phyloP scores from a whole-genome alignment of 2,888 invertebrate species.

The Blera fallax region DNA sequence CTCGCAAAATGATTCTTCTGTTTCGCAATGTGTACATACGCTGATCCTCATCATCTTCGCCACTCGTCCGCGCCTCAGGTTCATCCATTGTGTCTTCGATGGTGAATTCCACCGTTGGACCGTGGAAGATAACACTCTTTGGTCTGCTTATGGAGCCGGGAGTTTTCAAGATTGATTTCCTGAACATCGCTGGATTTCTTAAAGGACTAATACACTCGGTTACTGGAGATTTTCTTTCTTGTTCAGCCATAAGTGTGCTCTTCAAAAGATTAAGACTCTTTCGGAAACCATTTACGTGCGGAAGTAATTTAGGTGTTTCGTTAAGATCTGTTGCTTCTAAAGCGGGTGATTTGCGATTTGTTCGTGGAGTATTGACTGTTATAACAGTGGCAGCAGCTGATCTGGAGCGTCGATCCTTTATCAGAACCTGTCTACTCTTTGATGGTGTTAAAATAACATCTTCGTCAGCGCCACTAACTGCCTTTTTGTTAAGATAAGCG shows the following conservation, averaged over 20 bases:
- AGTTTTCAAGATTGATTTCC: slow-evolving; percentile 79
- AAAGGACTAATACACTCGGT: background rate
- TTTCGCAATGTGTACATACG: slow-evolving; percentile 74
- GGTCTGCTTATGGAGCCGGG: slow-evolving; percentile 75
- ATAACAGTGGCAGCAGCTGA: slow-evolving; percentile 74
- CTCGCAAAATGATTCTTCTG: slow-evolving; percentile 74
- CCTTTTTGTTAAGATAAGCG: slow-evolving; percentile 74
- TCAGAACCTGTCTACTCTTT: slow-evolving; percentile 61
- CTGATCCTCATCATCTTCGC: slow-evolving; percentile 14
- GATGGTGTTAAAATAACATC: slow-evolving; percentile 67
- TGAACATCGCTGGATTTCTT: background rate
- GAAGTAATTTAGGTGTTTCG: slow-evolving; percentile 11
- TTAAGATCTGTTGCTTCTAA: background rate
- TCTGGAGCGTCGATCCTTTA: slow-evolving; percentile 66
- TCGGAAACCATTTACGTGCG: slow-evolving; percentile 6
- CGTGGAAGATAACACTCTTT: slow-evolving; percentile 77
- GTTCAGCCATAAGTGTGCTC: slow-evolving; percentile 12
- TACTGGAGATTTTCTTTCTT: slow-evolving; percentile 15
- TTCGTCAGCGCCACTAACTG: slow-evolving; percentile 10
- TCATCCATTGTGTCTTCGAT: slow-evolving; percentile 74
- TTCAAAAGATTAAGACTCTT: slow-evolving; percentile 53
- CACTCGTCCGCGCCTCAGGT: background rate
- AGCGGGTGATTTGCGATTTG: background rate
- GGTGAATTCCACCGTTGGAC: slow-evolving; percentile 77
- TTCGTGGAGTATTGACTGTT: slow-evolving; percentile 56